These are phyloP conservation scores for Trichosurus vulpecula DNA, from an alignment of 2,797 vertebrate genomes.

Conservation along the genomic window DNA sequence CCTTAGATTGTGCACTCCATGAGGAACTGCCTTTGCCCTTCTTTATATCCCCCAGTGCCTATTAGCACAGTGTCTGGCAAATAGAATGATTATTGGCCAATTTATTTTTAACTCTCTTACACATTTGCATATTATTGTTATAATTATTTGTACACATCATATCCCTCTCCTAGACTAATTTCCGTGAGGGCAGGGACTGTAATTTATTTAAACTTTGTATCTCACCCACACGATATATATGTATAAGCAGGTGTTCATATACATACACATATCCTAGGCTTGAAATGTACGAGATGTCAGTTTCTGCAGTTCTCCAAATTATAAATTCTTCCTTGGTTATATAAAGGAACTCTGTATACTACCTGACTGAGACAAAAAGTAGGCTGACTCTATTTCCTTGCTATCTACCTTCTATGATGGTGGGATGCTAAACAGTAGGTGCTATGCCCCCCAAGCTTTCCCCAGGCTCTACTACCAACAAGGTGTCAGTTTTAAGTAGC, in stretches of 20 bases:
- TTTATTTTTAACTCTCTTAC: background rate
- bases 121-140: background rate
- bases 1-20: background rate
- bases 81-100: background rate
- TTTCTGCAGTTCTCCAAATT: constrained; percentile 6
- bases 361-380: background rate
- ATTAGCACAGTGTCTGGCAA: background rate
- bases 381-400: background rate
- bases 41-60: background rate
- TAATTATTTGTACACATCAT: background rate
- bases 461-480: background rate
- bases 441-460: background rate
- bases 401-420: background rate
- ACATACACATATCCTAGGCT: background rate
- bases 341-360: background rate
- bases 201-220: background rate
- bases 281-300: background rate
- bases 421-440: background rate
- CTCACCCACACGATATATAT: background rate
- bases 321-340: background rate
- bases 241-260: background rate
- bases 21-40: background rate
- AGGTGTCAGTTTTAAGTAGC: background rate
- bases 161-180: background rate
- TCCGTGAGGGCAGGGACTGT: background rate